phyloP scores from a whole-genome alignment of 92 coral and sea anemone species.

The Scolanthus callimorphus region DNA sequence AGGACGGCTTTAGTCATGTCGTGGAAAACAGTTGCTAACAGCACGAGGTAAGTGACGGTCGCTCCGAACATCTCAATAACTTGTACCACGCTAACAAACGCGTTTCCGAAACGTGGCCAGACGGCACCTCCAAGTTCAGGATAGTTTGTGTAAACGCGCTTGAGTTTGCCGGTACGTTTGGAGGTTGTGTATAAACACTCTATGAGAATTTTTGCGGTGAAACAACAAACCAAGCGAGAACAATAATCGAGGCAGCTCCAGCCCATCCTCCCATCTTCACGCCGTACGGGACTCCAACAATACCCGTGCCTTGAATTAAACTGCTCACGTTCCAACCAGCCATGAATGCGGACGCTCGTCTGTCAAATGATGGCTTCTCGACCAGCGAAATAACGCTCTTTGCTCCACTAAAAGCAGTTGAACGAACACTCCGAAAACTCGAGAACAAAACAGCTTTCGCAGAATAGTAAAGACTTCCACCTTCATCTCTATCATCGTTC shows the following conservation, averaged over 20 bases:
- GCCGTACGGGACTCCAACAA: constrained; percentile 72
- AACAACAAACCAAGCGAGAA: constrained; percentile 70
- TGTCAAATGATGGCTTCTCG: constrained; percentile 70
- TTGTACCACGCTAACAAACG: constrained; percentile 65
- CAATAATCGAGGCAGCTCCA: constrained; percentile 47
- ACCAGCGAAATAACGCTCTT: constrained; percentile 61
- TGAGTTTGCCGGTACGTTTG: constrained; percentile 50
- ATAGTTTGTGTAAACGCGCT: constrained; percentile 66
- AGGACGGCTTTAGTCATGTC: constrained; percentile 38
- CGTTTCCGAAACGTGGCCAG: constrained; percentile 84
- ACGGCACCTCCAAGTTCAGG: constrained; percentile 84
- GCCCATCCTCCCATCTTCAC: constrained; percentile 87
- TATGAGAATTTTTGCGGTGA: constrained; percentile 65
- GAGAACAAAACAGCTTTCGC: no score
- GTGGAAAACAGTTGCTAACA: constrained; percentile 56
- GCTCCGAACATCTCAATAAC: constrained; percentile 84
- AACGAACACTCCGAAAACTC: no score
- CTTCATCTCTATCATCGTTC: no score
- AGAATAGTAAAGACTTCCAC: no score
- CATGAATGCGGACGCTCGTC: constrained; percentile 68
- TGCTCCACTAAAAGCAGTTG: no score
- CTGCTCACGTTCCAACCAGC: constrained; percentile 86
- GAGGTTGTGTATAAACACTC: constrained; percentile 68
- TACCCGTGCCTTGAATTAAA: constrained; percentile 80
- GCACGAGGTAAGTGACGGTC: constrained; percentile 55